Conservation (phyloP, 2,797 vertebrate species). For the Sebastes itinus region DNA sequence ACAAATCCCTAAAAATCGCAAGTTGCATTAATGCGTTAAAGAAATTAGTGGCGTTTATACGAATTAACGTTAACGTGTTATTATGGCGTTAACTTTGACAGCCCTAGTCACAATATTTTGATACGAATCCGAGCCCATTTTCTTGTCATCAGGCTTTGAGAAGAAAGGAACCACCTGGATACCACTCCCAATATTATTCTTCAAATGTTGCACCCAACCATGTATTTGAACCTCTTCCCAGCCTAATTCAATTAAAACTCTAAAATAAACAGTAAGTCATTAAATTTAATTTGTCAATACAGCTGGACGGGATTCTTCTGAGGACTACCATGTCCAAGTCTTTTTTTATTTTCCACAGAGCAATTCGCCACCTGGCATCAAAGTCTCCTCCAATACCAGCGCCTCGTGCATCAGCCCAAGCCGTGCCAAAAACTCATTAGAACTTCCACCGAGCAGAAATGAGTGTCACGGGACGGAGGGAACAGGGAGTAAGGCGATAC, state of each 20-base stretch:
- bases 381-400: slow-evolving; percentile 49
- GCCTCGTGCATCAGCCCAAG: slow-evolving; percentile 52
- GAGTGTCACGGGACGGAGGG: slow-evolving; percentile 52
- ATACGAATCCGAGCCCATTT: background rate
- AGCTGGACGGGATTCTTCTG: slow-evolving; percentile 56
- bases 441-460: slow-evolving; percentile 62
- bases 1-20: too few relatives aligned
- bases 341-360: slow-evolving; percentile 35
- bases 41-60: too few relatives aligned
- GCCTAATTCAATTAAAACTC: slow-evolving; percentile 16
- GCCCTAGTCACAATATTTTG: background rate
- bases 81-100: too few relatives aligned
- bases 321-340: slow-evolving; percentile 35
- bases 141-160: background rate
- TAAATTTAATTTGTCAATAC: slow-evolving; percentile 42
- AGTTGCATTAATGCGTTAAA: too few relatives aligned
- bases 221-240: background rate
- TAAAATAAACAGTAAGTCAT: slow-evolving; percentile 26
- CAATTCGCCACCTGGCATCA: slow-evolving; percentile 69
- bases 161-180: background rate
- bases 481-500: slow-evolving; percentile 39
- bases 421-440: slow-evolving; percentile 73
- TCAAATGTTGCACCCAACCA: background rate
- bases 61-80: too few relatives aligned
- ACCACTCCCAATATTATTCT: background rate